Conservation (phyloP, 1,140 invertebrate genomes). For the Pseudomyrmex gracilis region DNA sequence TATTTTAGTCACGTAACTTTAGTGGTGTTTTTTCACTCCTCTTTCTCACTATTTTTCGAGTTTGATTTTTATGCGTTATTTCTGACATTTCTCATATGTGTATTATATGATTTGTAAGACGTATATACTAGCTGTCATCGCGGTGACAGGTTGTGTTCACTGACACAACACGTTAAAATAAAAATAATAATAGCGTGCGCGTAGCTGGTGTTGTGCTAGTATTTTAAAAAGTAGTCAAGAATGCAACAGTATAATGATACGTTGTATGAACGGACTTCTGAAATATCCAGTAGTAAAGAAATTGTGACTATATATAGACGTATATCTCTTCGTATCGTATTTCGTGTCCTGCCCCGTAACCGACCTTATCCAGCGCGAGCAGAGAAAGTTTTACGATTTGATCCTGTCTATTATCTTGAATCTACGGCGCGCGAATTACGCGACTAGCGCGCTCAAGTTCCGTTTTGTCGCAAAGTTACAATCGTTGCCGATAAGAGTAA, state of each 20-base stretch:
- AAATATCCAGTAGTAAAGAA: slow-evolving; percentile 24
- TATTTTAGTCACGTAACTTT: no score
- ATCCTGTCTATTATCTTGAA: not conserved
- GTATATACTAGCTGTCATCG: no score
- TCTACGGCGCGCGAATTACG: not conserved
- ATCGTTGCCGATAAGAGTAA: not conserved
- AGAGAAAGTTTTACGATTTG: slow-evolving; percentile 31
- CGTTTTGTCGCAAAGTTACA: not conserved
- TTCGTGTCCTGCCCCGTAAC: slow-evolving; percentile 19
- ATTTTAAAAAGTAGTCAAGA: slow-evolving; percentile 41
- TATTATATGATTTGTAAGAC: no score
- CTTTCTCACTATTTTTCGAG: no score
- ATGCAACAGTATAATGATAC: not conserved
- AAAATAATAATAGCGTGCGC: no score
- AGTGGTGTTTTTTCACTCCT: no score
- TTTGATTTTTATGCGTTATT: no score
- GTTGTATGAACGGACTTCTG: slow-evolving; percentile 35
- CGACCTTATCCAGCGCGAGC: slow-evolving; percentile 31
- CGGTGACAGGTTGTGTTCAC: no score
- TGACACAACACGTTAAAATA: no score
- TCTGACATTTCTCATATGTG: no score
- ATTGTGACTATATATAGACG: slow-evolving; percentile 15
- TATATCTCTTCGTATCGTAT: slow-evolving; percentile 48
- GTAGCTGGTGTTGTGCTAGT: no score
- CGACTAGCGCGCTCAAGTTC: not conserved